phyloP scores from a whole-genome alignment of 2,797 vertebrate species.

The Rhinatrema bivittatum region DNA sequence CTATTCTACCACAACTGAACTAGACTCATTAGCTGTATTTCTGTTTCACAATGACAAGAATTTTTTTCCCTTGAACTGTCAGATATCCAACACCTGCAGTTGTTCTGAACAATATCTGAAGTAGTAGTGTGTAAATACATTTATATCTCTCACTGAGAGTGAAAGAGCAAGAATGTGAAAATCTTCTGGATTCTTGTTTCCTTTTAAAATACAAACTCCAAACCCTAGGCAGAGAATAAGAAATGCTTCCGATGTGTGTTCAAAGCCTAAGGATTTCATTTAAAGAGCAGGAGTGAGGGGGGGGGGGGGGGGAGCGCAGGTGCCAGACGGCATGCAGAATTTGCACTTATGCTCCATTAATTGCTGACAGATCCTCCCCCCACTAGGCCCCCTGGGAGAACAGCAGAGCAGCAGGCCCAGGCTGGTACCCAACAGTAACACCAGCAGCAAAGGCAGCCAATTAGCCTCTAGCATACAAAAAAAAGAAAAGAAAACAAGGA shows the following conservation, averaged over 20 bases:
- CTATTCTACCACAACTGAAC: too few species aligned
- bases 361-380: constrained; percentile 53
- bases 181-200: constrained; percentile 3
- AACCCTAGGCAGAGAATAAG: constrained; percentile 20
- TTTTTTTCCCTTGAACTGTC: too few species aligned
- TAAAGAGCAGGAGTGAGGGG: constrained; percentile 22
- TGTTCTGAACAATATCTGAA: too few species aligned
- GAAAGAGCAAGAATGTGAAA: too few species aligned
- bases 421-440: constrained; percentile 64
- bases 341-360: constrained; percentile 74
- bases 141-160: too few species aligned
- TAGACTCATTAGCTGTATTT: too few species aligned
- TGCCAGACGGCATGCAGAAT: constrained; percentile 63
- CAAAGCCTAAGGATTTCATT: constrained; percentile 36
- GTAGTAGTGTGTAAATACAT: too few species aligned
- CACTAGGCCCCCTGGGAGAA: constrained; percentile 48
- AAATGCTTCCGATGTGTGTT: constrained; percentile 28
- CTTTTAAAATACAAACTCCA: constrained; percentile 28
- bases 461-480: constrained; percentile 67
- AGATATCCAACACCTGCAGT: too few species aligned
- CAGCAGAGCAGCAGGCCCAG: constrained; percentile 66
- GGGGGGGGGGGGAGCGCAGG: constrained; percentile 66
- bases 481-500: constrained; percentile 48
- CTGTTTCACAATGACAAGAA: too few species aligned
- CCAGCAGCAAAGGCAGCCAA: constrained; percentile 69